phyloP scores from a whole-genome alignment of 2,888 invertebrate genomes.

The Gymnoscelis rufifasciata region DNA sequence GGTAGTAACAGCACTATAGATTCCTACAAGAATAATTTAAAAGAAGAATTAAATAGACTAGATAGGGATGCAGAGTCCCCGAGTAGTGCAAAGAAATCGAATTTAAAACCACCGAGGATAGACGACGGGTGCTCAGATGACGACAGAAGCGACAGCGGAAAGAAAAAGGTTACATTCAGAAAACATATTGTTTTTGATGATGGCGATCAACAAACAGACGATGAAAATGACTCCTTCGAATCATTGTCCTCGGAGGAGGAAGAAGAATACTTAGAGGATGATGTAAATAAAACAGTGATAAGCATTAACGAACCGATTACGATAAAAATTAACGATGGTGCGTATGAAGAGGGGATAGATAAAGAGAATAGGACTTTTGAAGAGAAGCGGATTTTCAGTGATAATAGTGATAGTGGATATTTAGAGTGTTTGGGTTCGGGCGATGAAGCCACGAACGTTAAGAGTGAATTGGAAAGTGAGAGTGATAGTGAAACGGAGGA shows the following conservation, averaged over 20 bases:
- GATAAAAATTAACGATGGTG: conserved; percentile 38
- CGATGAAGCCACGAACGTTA: conserved; percentile 50
- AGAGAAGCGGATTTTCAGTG: conserved; percentile 60
- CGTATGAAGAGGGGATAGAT: neutral
- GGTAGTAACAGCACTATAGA: conserved; percentile 34
- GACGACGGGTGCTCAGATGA: conserved; percentile 71
- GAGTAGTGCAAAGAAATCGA: conserved; percentile 57
- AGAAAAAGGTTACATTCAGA: conserved; percentile 69
- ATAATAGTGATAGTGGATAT: conserved; percentile 75
- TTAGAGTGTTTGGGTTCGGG: conserved; percentile 59
- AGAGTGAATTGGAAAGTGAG: conserved; percentile 38
- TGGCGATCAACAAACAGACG: conserved; percentile 71
- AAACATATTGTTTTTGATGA: conserved; percentile 75
- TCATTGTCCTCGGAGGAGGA: conserved; percentile 61
- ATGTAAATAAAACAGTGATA: conserved; percentile 59
- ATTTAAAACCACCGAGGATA: conserved; percentile 62
- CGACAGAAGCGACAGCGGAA: conserved; percentile 65
- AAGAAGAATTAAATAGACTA: conserved; percentile 56
- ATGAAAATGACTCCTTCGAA: conserved; percentile 65
- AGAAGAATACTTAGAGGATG: conserved; percentile 59
- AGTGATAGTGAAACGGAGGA: conserved; percentile 48
- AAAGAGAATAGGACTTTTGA: conserved; percentile 18
- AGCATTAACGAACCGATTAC: conserved; percentile 45
- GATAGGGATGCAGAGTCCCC: conserved; percentile 49
- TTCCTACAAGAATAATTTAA: conserved; percentile 55